Base-by-base conservation (phyloP, 1,140 invertebrate genomes). In the Tribolium madens region DNA sequence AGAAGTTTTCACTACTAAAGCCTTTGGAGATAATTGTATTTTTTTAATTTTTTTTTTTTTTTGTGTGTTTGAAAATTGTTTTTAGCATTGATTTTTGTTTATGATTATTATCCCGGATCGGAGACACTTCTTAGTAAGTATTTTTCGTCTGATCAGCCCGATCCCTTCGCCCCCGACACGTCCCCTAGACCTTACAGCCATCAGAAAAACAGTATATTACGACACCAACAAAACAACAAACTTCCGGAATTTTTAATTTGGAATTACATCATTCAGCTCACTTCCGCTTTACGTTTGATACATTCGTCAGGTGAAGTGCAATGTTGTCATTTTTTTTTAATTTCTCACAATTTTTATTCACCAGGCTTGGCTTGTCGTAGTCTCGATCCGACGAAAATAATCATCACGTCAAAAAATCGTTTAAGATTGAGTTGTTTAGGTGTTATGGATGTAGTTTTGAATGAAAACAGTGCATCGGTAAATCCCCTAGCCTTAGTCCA, bases 261-360 rank as follows among this genome's bases (percentile, higher is more conserved):
- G 97, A 95, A 94, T 77, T 97, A 98, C 78, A 92, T 99, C 17
- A 96, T 99, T 81, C 97, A 99, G 87, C 88, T 99, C 52, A 98
- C 96, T 36, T 96, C 96, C n/a, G 97, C 96, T 2, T 87, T 99
- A 50, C 89, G 97, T 47, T 92, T 94, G 53, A 95, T 99, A 81
- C 98, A 99, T 87, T 91, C 94, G 69, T 93, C 94, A 76, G 91
- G 92, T 80, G 21, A 80, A 12, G 57, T 33, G 57, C n/a, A n/a
- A n/a, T n/a, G n/a, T n/a, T n/a, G n/a, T 3, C 21, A 3, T 14
- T 47, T 48, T 70, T 47, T 26, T 64, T 75, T 4, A 26, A 10
- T 10, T 42, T 26, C n/a, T 53, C 21, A 1, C 52, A 57, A 17
- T 26, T 57, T 57, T n/a, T 17, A 9, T 57, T 77, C 36, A 72